Evolutionary conservation across 2,113 vertebrate genomes (phyloP).

Genomic region (Proterorhinus semilunaris): DNA sequence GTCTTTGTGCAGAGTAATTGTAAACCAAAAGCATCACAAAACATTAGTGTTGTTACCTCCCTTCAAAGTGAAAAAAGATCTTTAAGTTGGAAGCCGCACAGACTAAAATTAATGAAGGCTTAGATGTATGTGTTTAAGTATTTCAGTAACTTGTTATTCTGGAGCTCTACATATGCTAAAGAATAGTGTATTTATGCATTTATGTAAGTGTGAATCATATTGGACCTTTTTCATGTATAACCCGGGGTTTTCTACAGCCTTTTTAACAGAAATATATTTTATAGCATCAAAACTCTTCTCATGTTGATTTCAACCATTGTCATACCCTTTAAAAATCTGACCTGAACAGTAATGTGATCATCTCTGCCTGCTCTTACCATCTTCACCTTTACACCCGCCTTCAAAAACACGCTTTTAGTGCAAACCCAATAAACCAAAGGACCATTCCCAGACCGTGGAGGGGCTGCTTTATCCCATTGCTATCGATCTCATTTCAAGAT

Average conservation of each 20-base stretch:
- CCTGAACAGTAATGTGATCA: not conserved
- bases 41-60: not conserved
- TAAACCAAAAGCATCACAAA: not conserved
- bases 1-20: conserved; percentile 3
- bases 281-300: not conserved
- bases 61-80: not conserved
- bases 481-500: conserved; percentile 60
- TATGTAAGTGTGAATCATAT: too few relatives aligned
- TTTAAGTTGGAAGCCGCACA: not conserved
- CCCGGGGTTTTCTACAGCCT: too few relatives aligned
- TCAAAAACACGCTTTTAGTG: conserved; percentile 49
- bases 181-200: too few relatives aligned
- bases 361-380: conserved; percentile 5
- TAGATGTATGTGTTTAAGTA: too few relatives aligned
- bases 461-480: conserved; percentile 59
- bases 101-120: not conserved
- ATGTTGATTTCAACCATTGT: not conserved
- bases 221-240: too few relatives aligned
- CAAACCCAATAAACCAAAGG: conserved; percentile 55
- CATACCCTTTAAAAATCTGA: conserved; percentile 9
- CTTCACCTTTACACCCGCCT: conserved; percentile 35
- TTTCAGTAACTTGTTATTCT: too few relatives aligned
- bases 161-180: too few relatives aligned
- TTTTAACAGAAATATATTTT: not conserved
- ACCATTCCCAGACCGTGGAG: conserved; percentile 48